phyloP scores from a whole-genome alignment of 1,140 invertebrate genomes.

The Pachypsylla venusta region DNA sequence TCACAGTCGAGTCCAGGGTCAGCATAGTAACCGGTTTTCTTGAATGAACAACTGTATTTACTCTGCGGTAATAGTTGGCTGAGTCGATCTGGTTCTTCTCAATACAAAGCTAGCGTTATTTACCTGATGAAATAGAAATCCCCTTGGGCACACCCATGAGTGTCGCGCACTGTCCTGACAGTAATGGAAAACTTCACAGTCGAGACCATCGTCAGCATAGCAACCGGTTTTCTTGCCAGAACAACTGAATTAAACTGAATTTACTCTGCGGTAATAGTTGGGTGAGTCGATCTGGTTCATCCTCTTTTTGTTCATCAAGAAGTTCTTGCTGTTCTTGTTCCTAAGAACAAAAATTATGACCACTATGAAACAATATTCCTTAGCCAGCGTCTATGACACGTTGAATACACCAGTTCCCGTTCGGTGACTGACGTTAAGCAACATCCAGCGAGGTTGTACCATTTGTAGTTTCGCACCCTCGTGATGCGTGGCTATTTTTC shows the following conservation, averaged over 20 bases:
- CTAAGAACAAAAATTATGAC: conserved; percentile 21
- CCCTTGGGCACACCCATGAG: conserved; percentile 85
- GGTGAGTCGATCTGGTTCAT: conserved; percentile 68
- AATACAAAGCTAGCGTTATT: too few relatives aligned
- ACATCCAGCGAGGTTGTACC: too few relatives aligned
- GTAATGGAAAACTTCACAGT: conserved; percentile 87
- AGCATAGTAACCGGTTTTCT: conserved; percentile 80
- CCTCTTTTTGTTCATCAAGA: conserved; percentile 49
- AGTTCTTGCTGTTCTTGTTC: conserved; percentile 40
- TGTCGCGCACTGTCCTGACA: conserved; percentile 79
- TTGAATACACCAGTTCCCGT: too few relatives aligned
- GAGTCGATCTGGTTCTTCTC: conserved; percentile 70
- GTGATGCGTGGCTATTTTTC: too few relatives aligned
- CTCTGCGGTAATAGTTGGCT: conserved; percentile 61
- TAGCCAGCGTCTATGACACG: too few relatives aligned
- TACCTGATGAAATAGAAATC: conserved; percentile 83
- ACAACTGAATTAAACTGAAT: conserved; percentile 74
- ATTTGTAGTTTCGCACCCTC: not conserved
- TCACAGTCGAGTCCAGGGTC: conserved; percentile 77
- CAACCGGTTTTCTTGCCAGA: conserved; percentile 67
- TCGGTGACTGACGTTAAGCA: too few relatives aligned
- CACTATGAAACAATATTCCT: not conserved
- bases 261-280: conserved; percentile 64
- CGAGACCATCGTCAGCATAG: conserved; percentile 76
- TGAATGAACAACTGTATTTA: conserved; percentile 62